Evolutionary conservation across 2,113 vertebrate genomes (phyloP).

Genomic region (Triplophysa tibetana): DNA sequence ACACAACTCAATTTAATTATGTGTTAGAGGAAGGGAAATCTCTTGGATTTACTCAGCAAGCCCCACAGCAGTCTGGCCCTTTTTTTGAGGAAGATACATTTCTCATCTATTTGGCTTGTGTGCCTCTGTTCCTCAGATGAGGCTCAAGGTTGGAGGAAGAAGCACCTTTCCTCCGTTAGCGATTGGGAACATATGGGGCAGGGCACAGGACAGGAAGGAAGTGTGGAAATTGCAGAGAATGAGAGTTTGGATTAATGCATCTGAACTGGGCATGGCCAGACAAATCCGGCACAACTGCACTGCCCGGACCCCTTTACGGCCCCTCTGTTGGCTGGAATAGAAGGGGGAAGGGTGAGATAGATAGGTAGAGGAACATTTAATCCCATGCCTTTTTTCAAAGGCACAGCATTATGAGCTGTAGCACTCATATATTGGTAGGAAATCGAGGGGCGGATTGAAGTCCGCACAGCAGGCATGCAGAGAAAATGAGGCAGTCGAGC

Average conservation of each 20-base stretch:
- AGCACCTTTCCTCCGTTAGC: constrained; percentile 66
- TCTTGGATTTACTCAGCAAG: constrained; percentile 42
- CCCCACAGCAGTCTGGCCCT: constrained; percentile 47
- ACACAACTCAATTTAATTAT: constrained; percentile 49
- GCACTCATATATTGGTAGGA: constrained; percentile 70
- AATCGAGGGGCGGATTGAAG: constrained; percentile 62
- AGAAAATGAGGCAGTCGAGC: constrained; percentile 43
- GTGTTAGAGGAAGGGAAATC: constrained; percentile 42
- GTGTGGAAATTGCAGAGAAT: constrained; percentile 79
- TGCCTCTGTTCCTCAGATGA: constrained; percentile 65
- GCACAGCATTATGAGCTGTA: constrained; percentile 64
- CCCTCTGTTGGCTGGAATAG: constrained; percentile 54
- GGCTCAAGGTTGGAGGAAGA: constrained; percentile 64
- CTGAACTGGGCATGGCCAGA: constrained; percentile 73
- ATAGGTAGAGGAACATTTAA: constrained; percentile 67
- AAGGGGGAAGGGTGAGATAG: constrained; percentile 65
- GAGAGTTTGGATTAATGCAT: constrained; percentile 78
- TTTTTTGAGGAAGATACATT: constrained; percentile 60
- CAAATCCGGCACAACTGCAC: constrained; percentile 71
- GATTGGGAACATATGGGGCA: constrained; percentile 72
- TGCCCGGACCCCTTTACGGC: constrained; percentile 66
- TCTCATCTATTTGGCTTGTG: constrained; percentile 59
- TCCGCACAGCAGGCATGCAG: constrained; percentile 41
- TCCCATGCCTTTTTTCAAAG: constrained; percentile 65
- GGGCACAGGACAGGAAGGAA: constrained; percentile 63